A percentile compares a stretch with the other conserved stretches of the same genome.
Conservation (phyloP, 2,888 invertebrate genomes). For the Callyntrura sp. region DNA sequence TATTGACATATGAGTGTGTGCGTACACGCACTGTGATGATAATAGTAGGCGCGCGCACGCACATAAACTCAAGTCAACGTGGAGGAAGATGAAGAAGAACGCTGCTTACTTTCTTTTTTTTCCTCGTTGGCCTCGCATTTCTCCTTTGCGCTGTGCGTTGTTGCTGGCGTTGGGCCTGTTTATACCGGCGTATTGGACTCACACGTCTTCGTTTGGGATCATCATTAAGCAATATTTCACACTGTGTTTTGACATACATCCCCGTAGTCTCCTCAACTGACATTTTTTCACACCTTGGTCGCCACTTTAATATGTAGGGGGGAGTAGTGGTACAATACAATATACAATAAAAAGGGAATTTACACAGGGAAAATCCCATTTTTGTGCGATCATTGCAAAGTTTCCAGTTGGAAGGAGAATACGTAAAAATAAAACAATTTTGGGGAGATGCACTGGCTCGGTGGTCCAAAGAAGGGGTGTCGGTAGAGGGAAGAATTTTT, state of each 20-base stretch:
- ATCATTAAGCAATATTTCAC: slow-evolving; percentile 83
- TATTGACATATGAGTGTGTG: slow-evolving; percentile 35
- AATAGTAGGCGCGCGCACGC: background rate
- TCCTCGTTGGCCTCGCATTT: background rate
- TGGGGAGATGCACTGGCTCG: too few species aligned
- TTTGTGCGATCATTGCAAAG: background rate
- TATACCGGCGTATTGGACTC: slow-evolving; percentile 42
- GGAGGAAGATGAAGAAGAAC: too few species aligned
- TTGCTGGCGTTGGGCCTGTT: slow-evolving; percentile 8
- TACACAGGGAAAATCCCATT: background rate
- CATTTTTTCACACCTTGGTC: slow-evolving; percentile 19
- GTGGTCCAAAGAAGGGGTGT: too few species aligned
- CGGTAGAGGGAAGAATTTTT: too few species aligned
- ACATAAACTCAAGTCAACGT: too few species aligned
- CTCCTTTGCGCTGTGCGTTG: background rate
- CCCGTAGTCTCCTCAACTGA: background rate
- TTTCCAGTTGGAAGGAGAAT: background rate
- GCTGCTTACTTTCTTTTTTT: background rate
- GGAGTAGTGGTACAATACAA: too few species aligned
- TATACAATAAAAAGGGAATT: background rate
- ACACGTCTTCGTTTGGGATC: slow-evolving; percentile 78
- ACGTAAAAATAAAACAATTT: too few species aligned
- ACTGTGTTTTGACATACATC: slow-evolving; percentile 83
- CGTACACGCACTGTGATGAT: background rate
- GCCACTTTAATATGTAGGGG: too few species aligned